Evolutionary conservation across 2,113 vertebrate species (phyloP).

Genomic region (Leucoraja erinaceus): DNA sequence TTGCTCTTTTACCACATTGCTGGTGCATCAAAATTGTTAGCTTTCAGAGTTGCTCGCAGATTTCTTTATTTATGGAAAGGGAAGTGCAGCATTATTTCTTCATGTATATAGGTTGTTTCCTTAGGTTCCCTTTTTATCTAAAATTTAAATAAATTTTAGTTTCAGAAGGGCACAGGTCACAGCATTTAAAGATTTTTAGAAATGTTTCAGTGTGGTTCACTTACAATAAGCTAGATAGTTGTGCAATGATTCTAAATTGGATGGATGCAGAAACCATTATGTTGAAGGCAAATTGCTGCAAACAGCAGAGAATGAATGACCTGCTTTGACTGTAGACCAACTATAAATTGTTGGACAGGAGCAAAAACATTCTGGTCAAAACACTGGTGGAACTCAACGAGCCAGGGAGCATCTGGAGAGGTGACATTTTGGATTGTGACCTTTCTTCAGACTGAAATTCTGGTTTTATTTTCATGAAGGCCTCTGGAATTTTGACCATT

Average conservation of each 20-base stretch:
- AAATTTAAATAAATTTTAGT: background rate
- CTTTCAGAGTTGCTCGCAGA: background rate
- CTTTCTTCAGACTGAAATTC: background rate
- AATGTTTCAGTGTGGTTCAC: background rate
- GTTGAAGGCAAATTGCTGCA: background rate
- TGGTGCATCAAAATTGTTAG: background rate
- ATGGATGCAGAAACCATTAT: background rate
- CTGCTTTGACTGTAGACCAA: background rate
- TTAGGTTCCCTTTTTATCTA: background rate
- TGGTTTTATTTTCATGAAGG: background rate
- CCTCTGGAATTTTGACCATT: background rate
- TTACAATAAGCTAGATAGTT: too few species aligned
- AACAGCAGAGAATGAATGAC: background rate
- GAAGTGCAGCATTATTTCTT: background rate
- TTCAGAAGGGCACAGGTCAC: background rate
- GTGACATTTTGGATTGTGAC: too few species aligned
- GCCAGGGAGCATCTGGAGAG: too few species aligned
- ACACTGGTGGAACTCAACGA: too few species aligned
- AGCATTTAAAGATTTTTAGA: background rate
- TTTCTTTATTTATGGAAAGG: background rate
- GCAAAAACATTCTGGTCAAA: too few species aligned
- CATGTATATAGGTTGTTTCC: background rate
- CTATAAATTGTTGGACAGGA: background rate
- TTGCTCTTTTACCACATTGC: background rate
- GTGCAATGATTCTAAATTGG: too few species aligned